Conservation (phyloP, 1,140 invertebrate genomes). For the Penaeus indicus region DNA sequence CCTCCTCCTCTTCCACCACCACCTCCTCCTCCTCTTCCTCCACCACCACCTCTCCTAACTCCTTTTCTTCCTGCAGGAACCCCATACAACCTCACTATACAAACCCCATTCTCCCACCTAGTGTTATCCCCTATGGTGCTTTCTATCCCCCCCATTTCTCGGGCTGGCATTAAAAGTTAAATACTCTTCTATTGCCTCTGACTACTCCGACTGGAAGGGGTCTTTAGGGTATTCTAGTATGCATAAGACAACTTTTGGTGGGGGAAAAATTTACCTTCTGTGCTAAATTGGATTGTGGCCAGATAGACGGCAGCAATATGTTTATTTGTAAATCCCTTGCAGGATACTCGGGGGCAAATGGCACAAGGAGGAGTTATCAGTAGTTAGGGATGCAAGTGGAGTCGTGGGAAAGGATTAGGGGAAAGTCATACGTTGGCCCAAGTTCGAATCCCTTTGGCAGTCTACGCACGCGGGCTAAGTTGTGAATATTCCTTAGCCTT, state of each 20-base stretch:
- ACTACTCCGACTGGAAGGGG: constrained; percentile 56
- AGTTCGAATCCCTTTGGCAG: constrained; percentile 51
- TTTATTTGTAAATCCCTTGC: constrained; percentile 60
- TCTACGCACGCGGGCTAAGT: constrained; percentile 16
- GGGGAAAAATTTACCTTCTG: constrained; percentile 65
- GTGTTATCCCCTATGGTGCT: constrained; percentile 24
- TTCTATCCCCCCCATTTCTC: constrained; percentile 26
- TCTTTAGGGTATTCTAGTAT: constrained; percentile 65
- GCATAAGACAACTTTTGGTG: constrained; percentile 65
- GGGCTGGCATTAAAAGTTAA: constrained; percentile 64
- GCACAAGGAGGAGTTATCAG: constrained; percentile 44
- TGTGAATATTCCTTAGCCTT: constrained; percentile 9
- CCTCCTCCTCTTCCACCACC: not conserved
- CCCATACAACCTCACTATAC: not conserved
- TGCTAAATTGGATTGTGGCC: constrained; percentile 66
- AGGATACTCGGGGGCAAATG: constrained; percentile 27
- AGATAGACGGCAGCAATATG: constrained; percentile 64
- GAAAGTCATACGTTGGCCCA: constrained; percentile 53
- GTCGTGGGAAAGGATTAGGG: constrained; percentile 56
- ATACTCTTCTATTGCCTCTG: constrained; percentile 61
- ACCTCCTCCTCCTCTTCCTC: not conserved
- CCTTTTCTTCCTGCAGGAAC: not conserved
- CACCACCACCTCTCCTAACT: constrained; percentile 2
- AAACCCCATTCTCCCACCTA: not conserved
- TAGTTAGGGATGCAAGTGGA: constrained; percentile 58